Conservation (phyloP, 2,888 invertebrate species). For the Nemapogon koenigi region DNA sequence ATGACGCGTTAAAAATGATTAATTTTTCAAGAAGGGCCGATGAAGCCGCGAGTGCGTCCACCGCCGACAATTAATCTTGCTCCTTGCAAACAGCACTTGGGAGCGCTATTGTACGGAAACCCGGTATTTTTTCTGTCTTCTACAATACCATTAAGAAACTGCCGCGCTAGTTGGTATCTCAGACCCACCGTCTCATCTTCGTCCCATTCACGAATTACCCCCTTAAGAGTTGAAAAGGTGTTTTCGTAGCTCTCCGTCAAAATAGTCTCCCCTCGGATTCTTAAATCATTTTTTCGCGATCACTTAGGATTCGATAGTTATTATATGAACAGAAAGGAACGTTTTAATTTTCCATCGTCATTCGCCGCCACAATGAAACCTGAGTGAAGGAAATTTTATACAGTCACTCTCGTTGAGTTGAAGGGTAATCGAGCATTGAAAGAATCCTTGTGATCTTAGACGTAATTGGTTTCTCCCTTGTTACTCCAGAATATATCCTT, state of each 20-base stretch:
- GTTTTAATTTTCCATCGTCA: slow-evolving; percentile 62
- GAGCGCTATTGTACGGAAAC: slow-evolving; percentile 44
- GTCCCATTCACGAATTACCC: slow-evolving; percentile 45
- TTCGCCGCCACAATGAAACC: slow-evolving; percentile 44
- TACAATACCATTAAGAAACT: slow-evolving; percentile 60
- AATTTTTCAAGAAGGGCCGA: slow-evolving; percentile 48
- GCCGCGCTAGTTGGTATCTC: slow-evolving; percentile 57
- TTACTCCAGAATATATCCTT: too few species aligned
- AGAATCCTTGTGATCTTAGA: slow-evolving; percentile 3
- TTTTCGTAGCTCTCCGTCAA: slow-evolving; percentile 54
- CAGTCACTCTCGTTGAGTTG: slow-evolving; percentile 46
- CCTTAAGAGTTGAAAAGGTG: slow-evolving; percentile 49
- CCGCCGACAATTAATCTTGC: slow-evolving; percentile 59
- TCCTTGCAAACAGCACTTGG: slow-evolving; percentile 38
- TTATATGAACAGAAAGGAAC: slow-evolving; percentile 46
- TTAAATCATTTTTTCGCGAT: slow-evolving; percentile 36
- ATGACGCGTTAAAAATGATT: slow-evolving; percentile 61
- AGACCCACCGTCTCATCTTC: slow-evolving; percentile 41
- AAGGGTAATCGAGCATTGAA: slow-evolving; percentile 17
- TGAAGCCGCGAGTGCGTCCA: slow-evolving; percentile 37
- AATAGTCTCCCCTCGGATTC: slow-evolving; percentile 57
- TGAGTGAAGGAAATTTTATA: slow-evolving; percentile 39
- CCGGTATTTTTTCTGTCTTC: slow-evolving; percentile 59
- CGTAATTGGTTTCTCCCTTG: too few species aligned
- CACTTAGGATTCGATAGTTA: slow-evolving; percentile 64